Evolutionary conservation across 2,888 invertebrate species (phyloP), one percentile per base, ranked within the genome.

Genomic region (Eupithecia subfuscata): DNA sequence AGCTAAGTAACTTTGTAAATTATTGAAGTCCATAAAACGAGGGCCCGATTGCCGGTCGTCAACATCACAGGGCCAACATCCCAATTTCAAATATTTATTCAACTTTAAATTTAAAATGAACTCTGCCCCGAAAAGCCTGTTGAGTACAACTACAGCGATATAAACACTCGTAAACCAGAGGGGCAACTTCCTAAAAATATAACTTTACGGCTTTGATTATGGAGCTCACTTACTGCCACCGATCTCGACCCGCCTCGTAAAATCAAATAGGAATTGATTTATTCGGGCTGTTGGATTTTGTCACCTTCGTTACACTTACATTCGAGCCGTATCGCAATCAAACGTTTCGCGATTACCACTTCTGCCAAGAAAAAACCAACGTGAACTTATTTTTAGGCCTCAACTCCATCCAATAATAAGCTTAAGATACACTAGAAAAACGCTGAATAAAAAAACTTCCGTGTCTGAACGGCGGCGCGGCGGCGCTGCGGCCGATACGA

Each of bases 201-300:
- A 80, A 80, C 80, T 88, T 87, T 86, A 87, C 82, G 79, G 79
- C 80, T 85, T 85, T 87, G 84, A 88, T 88, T 87, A 77, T 48
- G 70, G 43, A 70, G 72, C 70, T 34, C n/a, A n/a, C 70, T 73
- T 12, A 73, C 40, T 22, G 48, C 64, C 30, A 25, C 67, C 74
- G 77, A 77, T 65, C 48, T 37, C 68, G 68, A 68, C 25, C 69
- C 45, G 69, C 16, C 69, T 52, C 45, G 34, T 69, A 34, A 69
- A 30, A 52, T 45, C 16, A 16, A 69, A 52, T 52, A 22, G 30
- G 34, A 69, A 69, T 69, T 69, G 22, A 68, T 68, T 68, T 68
- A 45, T 68, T 68, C 68, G 14, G 43, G 16, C 68, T 40, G 22
- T 43, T 40, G 22, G 43, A 22, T n/a, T 45, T 68, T 68, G 68